Conservation (phyloP, 1,140 invertebrate species). For the Lordiphosa stackelbergi region DNA sequence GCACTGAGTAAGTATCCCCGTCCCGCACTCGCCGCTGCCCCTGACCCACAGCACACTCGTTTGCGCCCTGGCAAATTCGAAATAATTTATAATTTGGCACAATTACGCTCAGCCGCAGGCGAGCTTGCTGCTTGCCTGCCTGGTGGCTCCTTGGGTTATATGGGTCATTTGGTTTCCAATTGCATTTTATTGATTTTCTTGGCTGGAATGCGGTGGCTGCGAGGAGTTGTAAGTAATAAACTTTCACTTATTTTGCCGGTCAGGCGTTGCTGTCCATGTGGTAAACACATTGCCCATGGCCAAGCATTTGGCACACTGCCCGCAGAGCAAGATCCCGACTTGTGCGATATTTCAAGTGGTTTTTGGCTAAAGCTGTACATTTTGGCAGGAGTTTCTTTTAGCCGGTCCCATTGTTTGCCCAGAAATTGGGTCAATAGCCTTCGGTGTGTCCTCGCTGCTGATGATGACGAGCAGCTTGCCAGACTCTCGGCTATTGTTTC, state of each 20-base stretch:
- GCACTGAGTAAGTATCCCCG: constrained; percentile 15
- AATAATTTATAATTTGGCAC: constrained; percentile 74
- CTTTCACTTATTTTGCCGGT: constrained; percentile 63
- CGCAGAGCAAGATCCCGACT: constrained; percentile 1
- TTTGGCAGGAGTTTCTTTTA: constrained; percentile 49
- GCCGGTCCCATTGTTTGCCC: constrained; percentile 52
- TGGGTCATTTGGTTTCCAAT: constrained; percentile 67
- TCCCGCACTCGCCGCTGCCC: not conserved
- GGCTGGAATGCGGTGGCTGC: not conserved
- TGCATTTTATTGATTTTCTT: constrained; percentile 68
- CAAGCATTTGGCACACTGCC: constrained; percentile 50
- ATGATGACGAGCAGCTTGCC: constrained; percentile 30
- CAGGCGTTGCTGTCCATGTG: constrained; percentile 29
- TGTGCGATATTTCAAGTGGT: constrained; percentile 51
- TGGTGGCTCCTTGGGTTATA: constrained; percentile 38
- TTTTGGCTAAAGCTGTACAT: constrained; percentile 40
- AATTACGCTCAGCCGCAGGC: constrained; percentile 60
- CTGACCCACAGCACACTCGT: constrained; percentile 41
- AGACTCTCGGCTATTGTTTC: constrained; percentile 56
- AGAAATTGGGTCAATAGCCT: constrained; percentile 64
- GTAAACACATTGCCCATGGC: constrained; percentile 61
- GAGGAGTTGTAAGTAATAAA: constrained; percentile 57
- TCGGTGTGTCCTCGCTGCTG: constrained; percentile 21
- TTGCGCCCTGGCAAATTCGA: constrained; percentile 61
- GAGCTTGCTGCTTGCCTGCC: constrained; percentile 24